Evolutionary conservation across 1,140 invertebrate genomes (phyloP).

Genomic region (Drosophila miranda): DNA sequence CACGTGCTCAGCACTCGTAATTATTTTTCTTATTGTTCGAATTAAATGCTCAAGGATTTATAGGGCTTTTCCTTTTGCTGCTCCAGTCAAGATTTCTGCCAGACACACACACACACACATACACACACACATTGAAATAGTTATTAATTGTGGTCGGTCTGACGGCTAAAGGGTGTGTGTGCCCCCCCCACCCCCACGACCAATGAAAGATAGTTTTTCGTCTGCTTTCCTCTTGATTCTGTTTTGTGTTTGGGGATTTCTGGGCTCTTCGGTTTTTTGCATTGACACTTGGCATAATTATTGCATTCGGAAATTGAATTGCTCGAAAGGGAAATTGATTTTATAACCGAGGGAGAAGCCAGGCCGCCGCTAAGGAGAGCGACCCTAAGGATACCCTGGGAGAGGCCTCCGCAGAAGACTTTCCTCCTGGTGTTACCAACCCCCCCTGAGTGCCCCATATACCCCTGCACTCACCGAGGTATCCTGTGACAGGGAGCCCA

Average conservation of each 20-base stretch:
- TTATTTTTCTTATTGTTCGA: constrained; percentile 80
- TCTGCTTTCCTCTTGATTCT: constrained; percentile 23
- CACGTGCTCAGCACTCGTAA: constrained; percentile 79
- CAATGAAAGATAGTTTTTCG: constrained; percentile 40
- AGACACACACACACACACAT: constrained; percentile 12
- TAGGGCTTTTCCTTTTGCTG: constrained; percentile 48
- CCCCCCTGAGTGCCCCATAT: too few species aligned
- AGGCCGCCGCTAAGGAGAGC: too few species aligned
- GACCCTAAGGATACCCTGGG: too few species aligned
- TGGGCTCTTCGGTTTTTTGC: constrained; percentile 15
- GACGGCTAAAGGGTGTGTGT: neutral
- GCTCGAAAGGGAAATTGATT: constrained; percentile 75
- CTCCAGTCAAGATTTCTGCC: constrained; percentile 55
- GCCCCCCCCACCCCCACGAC: too few species aligned
- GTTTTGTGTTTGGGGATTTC: constrained; percentile 7
- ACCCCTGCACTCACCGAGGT: too few species aligned
- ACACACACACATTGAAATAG: constrained; percentile 27
- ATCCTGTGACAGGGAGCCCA: too few species aligned
- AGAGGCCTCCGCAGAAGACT: too few species aligned
- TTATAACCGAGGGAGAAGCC: constrained; percentile 47
- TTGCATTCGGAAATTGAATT: constrained; percentile 81
- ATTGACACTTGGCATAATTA: constrained; percentile 80
- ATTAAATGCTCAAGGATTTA: constrained; percentile 78
- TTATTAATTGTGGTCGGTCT: constrained; percentile 66
- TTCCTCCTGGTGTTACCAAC: too few species aligned